Evolutionary conservation across 2,797 vertebrate species (phyloP).

Genomic region (Myotis planiceps): DNA sequence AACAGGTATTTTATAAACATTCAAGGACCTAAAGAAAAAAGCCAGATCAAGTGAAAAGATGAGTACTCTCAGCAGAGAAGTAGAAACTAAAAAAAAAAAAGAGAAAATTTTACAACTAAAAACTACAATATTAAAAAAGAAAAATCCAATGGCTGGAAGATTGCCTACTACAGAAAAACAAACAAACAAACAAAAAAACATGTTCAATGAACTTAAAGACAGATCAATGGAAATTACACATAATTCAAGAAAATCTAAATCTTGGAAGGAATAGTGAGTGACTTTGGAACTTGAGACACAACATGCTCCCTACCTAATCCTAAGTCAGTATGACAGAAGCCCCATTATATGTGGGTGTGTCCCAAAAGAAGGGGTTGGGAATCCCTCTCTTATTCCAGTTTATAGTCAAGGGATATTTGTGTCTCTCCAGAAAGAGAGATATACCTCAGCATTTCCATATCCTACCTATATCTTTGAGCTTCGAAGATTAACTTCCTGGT

Average conservation of each 20-base stretch:
- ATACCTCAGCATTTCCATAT: not conserved
- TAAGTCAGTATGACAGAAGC: not conserved
- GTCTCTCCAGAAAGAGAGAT: not conserved
- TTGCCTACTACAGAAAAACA: not conserved
- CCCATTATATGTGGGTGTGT: not conserved
- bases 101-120: not conserved
- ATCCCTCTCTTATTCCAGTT: not conserved
- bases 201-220: not conserved
- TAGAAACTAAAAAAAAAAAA: not conserved
- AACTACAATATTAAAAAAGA: not conserved
- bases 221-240: not conserved
- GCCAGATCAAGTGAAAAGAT: not conserved
- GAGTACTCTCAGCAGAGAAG: not conserved
- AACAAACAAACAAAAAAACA: not conserved
- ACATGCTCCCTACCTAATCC: not conserved
- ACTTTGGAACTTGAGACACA: not conserved
- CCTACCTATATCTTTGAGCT: not conserved
- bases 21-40: not conserved
- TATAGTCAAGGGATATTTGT: rapidly evolving
- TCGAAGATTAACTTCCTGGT: not conserved
- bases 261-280: not conserved
- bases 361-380: not conserved
- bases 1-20: not conserved
- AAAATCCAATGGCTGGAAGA: not conserved
- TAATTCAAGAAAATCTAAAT: not conserved